A percentile compares a stretch with the other conserved stretches of the same genome.
Conservation (phyloP, 1,140 invertebrate genomes). For the Brachystomella parvula region DNA sequence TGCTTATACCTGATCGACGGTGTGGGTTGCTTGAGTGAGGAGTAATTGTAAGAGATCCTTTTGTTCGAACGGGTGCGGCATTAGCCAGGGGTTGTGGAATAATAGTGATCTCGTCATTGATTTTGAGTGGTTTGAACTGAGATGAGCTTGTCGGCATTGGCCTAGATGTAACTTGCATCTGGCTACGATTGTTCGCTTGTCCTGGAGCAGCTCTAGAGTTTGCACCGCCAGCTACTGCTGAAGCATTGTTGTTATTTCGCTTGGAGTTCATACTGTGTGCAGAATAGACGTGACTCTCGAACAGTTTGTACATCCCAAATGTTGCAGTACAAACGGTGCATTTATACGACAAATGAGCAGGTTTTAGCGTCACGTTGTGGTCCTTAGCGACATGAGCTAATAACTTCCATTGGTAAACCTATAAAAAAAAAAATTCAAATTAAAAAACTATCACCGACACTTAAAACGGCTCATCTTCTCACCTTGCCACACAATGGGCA, state of each 20-base stretch:
- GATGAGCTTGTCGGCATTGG: constrained; percentile 18
- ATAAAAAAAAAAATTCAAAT: constrained; percentile 37
- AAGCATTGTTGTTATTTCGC: constrained; percentile 50
- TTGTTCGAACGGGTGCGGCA: constrained; percentile 20
- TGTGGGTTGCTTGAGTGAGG: constrained; percentile 17
- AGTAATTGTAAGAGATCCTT: constrained; percentile 39
- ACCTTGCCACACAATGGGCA: constrained; percentile 88
- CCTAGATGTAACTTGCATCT: constrained; percentile 36
- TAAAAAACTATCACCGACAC: background rate
- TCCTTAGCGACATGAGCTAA: constrained; percentile 82
- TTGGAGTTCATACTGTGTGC: constrained; percentile 79
- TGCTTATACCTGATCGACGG: background rate
- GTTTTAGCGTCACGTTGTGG: constrained; percentile 81
- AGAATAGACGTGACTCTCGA: constrained; percentile 87
- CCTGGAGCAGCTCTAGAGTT: constrained; percentile 10
- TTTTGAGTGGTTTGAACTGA: constrained; percentile 68
- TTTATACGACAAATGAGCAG: constrained; percentile 85
- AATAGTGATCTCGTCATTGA: constrained; percentile 86
- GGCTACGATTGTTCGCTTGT: constrained; percentile 22
- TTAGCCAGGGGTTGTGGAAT: constrained; percentile 63
- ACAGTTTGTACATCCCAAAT: constrained; percentile 89
- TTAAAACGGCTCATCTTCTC: constrained; percentile 41
- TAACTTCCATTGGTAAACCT: constrained; percentile 88
- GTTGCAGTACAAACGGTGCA: constrained; percentile 90
- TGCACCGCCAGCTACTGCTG: background rate